Percentiles rank a stretch among this genome's conserved stretches.
Evolutionary conservation across 2,113 vertebrate species (phyloP).

Genomic region (Pelusios castaneus): DNA sequence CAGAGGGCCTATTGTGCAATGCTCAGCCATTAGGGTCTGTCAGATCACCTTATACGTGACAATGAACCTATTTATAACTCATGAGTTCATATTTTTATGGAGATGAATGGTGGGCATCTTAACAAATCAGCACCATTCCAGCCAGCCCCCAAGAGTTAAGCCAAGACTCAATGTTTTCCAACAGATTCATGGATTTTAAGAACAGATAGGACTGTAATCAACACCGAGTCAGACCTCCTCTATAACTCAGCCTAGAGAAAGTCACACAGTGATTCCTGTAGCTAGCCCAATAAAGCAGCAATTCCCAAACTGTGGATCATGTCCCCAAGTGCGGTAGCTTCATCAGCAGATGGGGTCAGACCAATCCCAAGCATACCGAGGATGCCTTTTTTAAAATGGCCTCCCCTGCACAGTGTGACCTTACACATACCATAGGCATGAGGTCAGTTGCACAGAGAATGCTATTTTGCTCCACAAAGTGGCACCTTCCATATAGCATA

Average conservation of each 20-base stretch:
- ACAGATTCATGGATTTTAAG: neutral
- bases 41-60: neutral
- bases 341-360: no score
- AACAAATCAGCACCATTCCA: neutral
- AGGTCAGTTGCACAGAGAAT: no score
- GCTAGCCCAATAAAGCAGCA: no score
- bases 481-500: no score
- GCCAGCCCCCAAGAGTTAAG: neutral
- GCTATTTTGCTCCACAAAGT: no score
- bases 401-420: no score
- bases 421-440: no score
- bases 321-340: no score
- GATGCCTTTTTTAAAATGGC: no score
- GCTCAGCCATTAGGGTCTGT: neutral
- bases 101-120: neutral
- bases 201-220: neutral
- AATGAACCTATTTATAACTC: neutral
- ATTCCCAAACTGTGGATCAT: no score
- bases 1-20: neutral
- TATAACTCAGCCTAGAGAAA: neutral
- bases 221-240: neutral
- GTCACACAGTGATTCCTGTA: neutral
- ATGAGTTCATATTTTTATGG: neutral
- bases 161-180: rapidly evolving
- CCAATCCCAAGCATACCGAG: no score